Conservation (phyloP, 2,797 vertebrate species). For the Margarornis squamiger region DNA sequence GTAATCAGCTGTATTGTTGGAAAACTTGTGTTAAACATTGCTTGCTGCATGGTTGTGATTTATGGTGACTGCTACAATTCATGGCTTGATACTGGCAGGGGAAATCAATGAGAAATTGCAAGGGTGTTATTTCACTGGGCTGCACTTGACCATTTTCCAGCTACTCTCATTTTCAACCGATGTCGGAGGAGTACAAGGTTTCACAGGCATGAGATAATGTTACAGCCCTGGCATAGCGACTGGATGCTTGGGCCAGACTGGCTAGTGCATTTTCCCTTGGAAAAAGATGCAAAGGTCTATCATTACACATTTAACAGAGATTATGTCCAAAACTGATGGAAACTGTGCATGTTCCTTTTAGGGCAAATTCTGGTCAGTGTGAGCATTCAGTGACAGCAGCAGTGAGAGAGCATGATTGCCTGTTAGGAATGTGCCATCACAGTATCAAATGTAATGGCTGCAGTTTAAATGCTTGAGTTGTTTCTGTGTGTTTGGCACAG, state of each 20-base stretch:
- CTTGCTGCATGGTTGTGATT: conserved; percentile 10
- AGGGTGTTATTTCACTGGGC: background rate
- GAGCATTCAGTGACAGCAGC: background rate
- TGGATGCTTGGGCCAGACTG: background rate
- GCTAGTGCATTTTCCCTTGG: background rate
- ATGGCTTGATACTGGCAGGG: background rate
- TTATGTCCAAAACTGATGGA: background rate
- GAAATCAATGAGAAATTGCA: background rate
- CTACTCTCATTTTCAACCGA: background rate
- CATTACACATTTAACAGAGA: background rate
- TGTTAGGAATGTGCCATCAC: background rate
- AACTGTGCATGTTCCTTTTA: background rate
- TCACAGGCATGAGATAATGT: background rate
- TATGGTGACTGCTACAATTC: background rate
- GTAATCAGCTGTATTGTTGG: conserved; percentile 2
- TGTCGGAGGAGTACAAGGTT: background rate
- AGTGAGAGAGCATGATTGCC: background rate
- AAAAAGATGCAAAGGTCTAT: background rate
- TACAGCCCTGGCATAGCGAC: background rate
- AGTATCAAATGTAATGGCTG: background rate
- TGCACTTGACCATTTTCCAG: conserved; percentile 25
- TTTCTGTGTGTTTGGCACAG: conserved; percentile 9
- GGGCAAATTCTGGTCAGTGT: background rate
- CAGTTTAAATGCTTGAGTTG: conserved; percentile 30
- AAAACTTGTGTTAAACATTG: background rate